Conservation (phyloP, 2,113 vertebrate genomes). For the Oenanthe oenanthe region DNA sequence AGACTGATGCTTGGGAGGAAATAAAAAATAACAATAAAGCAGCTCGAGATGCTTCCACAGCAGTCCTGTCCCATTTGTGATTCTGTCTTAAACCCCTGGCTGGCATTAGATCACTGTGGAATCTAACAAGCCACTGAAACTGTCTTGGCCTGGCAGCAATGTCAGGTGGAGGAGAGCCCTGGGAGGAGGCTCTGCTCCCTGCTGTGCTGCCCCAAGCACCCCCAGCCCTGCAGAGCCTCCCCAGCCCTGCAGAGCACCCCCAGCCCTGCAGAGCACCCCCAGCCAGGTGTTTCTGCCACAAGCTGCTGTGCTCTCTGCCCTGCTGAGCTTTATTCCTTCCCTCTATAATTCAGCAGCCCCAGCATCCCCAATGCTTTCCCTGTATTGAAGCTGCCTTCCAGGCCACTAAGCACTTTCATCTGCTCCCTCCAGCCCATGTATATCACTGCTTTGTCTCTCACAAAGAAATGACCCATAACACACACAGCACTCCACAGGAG, state of each 20-base stretch:
- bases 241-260: not conserved
- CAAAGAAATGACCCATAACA: not conserved
- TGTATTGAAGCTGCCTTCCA: not conserved
- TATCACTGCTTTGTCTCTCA: not conserved
- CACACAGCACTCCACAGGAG: not conserved
- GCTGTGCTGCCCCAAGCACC: not conserved
- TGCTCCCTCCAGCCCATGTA: not conserved
- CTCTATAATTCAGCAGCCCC: not conserved
- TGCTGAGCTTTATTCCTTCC: not conserved
- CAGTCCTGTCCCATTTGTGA: too few species aligned
- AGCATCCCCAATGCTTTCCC: not conserved
- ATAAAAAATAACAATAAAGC: too few species aligned
- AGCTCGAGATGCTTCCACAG: too few species aligned
- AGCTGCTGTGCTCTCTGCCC: not conserved
- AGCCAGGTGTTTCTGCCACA: rapidly evolving
- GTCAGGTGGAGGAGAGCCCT: not conserved
- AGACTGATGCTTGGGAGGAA: too few species aligned
- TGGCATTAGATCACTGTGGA: rapidly evolving
- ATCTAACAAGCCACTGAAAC: not conserved
- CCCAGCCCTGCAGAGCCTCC: not conserved
- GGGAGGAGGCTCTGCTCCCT: not conserved
- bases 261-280: not conserved
- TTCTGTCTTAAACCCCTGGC: too few species aligned
- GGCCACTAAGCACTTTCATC: constrained; percentile 11
- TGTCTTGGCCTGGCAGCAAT: not conserved